Base-by-base conservation (phyloP, 92 coral and sea anemone genomes). In the Zoanthus sansibaricus region DNA sequence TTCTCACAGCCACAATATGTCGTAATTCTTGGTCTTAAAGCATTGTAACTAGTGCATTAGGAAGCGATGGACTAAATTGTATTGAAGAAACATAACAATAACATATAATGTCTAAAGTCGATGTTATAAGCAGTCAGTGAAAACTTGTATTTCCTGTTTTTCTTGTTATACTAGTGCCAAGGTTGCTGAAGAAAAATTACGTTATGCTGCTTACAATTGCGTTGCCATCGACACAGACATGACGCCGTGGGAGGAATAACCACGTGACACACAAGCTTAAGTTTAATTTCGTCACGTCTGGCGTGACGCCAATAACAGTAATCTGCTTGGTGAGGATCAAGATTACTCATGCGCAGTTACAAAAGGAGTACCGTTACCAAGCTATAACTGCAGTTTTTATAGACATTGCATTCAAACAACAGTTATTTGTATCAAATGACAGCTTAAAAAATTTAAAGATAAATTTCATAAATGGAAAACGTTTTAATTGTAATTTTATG, bases 181-280 rank as follows among this genome's bases (percentile, higher is more conserved):
- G 86, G 98, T 95, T 42, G 99, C 99, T 9, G 99, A 97, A 87
- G 99, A 95, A 32, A 97, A 94, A 84, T 87, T 97, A 32, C 99
- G 99, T 58, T 97, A 97, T 71, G 99, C 99, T 14, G 98, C 99
- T 1, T 97, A 97, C 83, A 97, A 97, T 89, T 97, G 99, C 75
- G 89, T 97, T 30, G 95, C 99, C 66, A 97, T 97, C 75, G 99
- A 97, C 86, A 97, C 99, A 12, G 99, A 97, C 73, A 93, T 94
- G 82, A 94, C 95, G 68, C 97, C 99, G 14, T 97, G 99, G 99
- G 99, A 97, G 44, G 99, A 97, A 79, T 97, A 83, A 86, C 1
- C 12, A 46, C 14, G 6, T 67, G 18, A 72, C 75, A 80, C 59
- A 73, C 85, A 62, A 73, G 59, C 8, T 44, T 80, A 42, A 69